These are phyloP conservation scores for Dendronephthya gigantea DNA, from an alignment of 64 coral and sea anemone species.

Conservation along the genomic window DNA sequence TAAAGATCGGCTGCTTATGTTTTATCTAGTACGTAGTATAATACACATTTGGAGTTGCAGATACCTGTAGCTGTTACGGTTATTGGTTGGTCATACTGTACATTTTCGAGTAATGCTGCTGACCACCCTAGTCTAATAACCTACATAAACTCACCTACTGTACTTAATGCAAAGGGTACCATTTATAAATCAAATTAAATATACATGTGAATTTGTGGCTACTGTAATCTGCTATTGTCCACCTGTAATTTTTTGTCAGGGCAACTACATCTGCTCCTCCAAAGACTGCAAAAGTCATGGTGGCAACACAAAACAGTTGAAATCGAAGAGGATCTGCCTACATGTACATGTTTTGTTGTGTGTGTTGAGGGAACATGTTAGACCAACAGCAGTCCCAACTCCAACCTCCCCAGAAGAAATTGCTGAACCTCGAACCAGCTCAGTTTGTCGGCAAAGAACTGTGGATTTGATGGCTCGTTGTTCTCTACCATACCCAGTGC, in stretches of 20 bases:
- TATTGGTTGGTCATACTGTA: too few species aligned
- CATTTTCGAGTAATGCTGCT: too few species aligned
- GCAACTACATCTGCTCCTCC: not conserved
- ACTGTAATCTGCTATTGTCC: not conserved
- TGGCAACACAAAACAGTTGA: not conserved
- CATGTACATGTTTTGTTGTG: not conserved
- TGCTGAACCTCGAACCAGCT: not conserved
- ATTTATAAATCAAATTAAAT: too few species aligned
- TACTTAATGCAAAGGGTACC: too few species aligned
- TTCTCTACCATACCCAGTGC: not conserved
- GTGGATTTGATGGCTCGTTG: not conserved
- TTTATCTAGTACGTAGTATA: too few species aligned
- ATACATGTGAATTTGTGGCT: too few species aligned
- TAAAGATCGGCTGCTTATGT: too few species aligned
- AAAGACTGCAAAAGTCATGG: not conserved
- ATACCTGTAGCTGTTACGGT: too few species aligned
- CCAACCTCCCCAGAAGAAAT: not conserved
- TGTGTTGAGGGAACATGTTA: not conserved
- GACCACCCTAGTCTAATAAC: too few species aligned
- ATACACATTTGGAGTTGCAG: too few species aligned
- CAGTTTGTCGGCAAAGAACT: not conserved
- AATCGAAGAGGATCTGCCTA: not conserved
- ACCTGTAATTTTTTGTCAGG: not conserved
- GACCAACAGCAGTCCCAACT: not conserved
- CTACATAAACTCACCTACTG: too few species aligned